Evolutionary conservation across 1,140 invertebrate species (phyloP).

Genomic region (Ceratoteleas bidentatus): DNA sequence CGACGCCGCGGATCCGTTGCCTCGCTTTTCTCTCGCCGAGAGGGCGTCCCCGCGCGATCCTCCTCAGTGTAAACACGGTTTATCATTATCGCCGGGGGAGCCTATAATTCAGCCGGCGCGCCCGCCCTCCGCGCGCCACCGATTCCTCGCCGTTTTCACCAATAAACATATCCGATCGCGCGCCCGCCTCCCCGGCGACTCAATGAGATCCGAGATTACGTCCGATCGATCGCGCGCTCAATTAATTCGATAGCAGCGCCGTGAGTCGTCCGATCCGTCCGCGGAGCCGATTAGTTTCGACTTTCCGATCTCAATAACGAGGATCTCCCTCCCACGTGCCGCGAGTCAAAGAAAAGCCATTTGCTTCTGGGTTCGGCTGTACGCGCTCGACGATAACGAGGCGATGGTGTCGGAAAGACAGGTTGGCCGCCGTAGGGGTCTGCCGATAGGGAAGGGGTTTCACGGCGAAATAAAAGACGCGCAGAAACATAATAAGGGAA

Average conservation of each 20-base stretch:
- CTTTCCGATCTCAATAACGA: not conserved
- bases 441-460: slow-evolving; percentile 20
- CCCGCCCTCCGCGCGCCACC: slow-evolving; percentile 46
- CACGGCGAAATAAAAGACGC: slow-evolving; percentile 36
- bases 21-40: slow-evolving; percentile 58
- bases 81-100: slow-evolving; percentile 79
- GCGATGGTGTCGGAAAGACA: slow-evolving; percentile 79
- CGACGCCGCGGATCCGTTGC: slow-evolving; percentile 30
- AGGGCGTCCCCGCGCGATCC: slow-evolving; percentile 68
- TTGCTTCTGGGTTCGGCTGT: slow-evolving; percentile 79
- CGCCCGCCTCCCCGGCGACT: slow-evolving; percentile 4
- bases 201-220: slow-evolving; percentile 35
- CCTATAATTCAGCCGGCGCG: slow-evolving; percentile 73
- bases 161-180: slow-evolving; percentile 35
- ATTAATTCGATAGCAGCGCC: slow-evolving; percentile 18
- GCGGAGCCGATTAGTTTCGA: slow-evolving; percentile 7
- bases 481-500: slow-evolving; percentile 48
- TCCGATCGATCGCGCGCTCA: slow-evolving; percentile 22
- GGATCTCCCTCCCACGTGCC: slow-evolving; percentile 32
- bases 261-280: not conserved
- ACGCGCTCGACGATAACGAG: slow-evolving; percentile 69
- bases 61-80: slow-evolving; percentile 78
- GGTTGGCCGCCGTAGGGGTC: slow-evolving; percentile 74
- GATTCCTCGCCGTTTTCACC: slow-evolving; percentile 65
- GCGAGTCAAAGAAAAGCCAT: slow-evolving; percentile 76